Base-by-base conservation (phyloP, 2,797 vertebrate genomes). In the Neosilurus mollespiculum region DNA sequence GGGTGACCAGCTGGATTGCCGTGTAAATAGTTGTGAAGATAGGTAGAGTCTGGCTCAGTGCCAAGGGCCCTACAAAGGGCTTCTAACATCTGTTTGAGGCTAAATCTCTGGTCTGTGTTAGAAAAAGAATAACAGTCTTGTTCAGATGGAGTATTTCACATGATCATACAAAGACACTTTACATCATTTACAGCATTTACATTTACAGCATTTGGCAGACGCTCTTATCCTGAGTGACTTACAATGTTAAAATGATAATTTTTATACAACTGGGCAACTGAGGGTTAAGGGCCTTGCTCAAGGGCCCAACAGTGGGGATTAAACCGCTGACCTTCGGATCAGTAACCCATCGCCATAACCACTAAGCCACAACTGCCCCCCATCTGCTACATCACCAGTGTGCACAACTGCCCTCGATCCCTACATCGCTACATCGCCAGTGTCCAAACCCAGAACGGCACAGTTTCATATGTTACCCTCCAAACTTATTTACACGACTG, bases 21-120 rank as follows among this genome's bases (percentile, higher is more conserved):
- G 90, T 96, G 95, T 96, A 96, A 97, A 98, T 96, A 96, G 95
- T 95, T 96, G 94, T 94, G 95, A 94, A 96, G 96, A 97, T 96
- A 97, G 97, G 96, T 96, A 97, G 95, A 93, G 92, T 93, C 91
- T 95, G 96, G 96, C 95, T 89, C 79, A 0, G 24, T 90, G 95
- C 96, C 96, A 97, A 91, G 92, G 94, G 89, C 94, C 94, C 94
- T 95, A 96, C 95, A 96, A 95, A 95, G 95, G 93, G 93, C 95
- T 95, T 90, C 89, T 90, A 96, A 97, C 96, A 97, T 97, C 96
- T 98, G 96, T 95, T 96, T 93, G 93, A 94, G 95, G 92, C 94
- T 95, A 95, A 95, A 96, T 95, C 95, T 95, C 95, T 94, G 90
- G 90, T 93, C 91, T 93, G 93, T 92, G 91, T 93, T 94, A 92